These are phyloP conservation scores for Ficedula albicollis DNA, from an alignment of 2,797 vertebrate species.

Conservation along the genomic window DNA sequence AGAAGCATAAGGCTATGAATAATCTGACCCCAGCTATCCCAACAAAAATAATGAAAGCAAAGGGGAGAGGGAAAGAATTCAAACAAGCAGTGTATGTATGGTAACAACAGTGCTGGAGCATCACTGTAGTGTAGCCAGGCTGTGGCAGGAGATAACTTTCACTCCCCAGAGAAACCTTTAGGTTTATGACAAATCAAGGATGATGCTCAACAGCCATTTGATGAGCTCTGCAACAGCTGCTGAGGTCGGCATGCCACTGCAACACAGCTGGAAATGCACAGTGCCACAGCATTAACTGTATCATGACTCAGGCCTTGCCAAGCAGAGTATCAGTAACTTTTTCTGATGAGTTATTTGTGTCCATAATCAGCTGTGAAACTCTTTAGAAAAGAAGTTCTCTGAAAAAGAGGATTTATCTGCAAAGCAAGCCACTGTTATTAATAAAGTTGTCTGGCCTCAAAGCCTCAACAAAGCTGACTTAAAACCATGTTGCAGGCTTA, in stretches of 20 bases:
- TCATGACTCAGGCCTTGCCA: conserved; percentile 55
- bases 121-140: not conserved
- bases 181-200: conserved; percentile 64
- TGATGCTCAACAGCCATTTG: conserved; percentile 66
- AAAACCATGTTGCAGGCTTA: not conserved
- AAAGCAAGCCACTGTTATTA: conserved; percentile 8
- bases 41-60: not conserved
- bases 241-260: conserved; percentile 45
- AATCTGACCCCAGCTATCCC: not conserved
- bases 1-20: conserved; percentile 3
- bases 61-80: not conserved
- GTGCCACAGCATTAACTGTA: conserved; percentile 31
- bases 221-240: conserved; percentile 65
- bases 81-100: not conserved
- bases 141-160: conserved; percentile 11
- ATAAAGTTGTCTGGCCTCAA: conserved; percentile 8
- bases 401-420: conserved; percentile 34
- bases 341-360: conserved; percentile 61
- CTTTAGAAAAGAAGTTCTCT: conserved; percentile 28
- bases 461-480: conserved; percentile 2
- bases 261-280: conserved; percentile 64
- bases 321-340: conserved; percentile 41
- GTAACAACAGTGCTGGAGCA: not conserved
- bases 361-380: conserved; percentile 47
- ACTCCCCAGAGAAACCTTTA: conserved; percentile 51